phyloP scores from a whole-genome alignment of 2,888 invertebrate genomes.

The Rhynchonema sp. region DNA sequence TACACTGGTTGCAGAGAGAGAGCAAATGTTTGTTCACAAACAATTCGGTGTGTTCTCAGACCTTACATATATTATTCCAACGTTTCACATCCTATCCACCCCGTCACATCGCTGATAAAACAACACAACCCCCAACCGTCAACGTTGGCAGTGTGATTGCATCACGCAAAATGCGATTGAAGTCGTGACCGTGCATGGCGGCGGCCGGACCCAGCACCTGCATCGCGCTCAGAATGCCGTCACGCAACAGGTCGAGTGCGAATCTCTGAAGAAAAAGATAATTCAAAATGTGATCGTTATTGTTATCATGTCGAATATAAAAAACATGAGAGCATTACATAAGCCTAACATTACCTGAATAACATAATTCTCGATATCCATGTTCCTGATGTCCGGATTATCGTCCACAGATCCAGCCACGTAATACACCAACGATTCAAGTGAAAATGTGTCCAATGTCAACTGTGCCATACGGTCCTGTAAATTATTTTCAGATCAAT shows the following conservation, averaged over 20 bases:
- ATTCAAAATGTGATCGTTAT: too few relatives aligned
- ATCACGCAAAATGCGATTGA: neutral
- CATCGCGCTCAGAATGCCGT: neutral
- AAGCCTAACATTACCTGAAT: too few relatives aligned
- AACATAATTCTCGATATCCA: slow-evolving; percentile 2
- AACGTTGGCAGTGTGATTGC: neutral
- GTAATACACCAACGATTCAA: slow-evolving; percentile 7
- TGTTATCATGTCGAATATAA: too few relatives aligned
- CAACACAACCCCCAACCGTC: neutral
- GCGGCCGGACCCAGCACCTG: neutral
- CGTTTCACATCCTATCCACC: too few relatives aligned
- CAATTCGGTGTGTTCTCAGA: too few relatives aligned
- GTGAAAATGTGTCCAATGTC: neutral
- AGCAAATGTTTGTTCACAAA: too few relatives aligned
- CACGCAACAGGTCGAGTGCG: neutral
- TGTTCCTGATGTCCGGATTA: neutral
- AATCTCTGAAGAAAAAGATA: neutral
- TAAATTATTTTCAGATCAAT: neutral
- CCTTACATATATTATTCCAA: too few relatives aligned
- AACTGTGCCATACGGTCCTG: neutral
- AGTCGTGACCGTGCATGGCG: neutral
- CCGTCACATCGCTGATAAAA: neutral
- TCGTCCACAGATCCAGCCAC: slow-evolving; percentile 6
- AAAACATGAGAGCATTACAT: too few relatives aligned
- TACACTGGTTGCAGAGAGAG: too few relatives aligned